Evolutionary conservation across 1,140 invertebrate species (phyloP).

Genomic region (Macrosteles quadrilineatus): DNA sequence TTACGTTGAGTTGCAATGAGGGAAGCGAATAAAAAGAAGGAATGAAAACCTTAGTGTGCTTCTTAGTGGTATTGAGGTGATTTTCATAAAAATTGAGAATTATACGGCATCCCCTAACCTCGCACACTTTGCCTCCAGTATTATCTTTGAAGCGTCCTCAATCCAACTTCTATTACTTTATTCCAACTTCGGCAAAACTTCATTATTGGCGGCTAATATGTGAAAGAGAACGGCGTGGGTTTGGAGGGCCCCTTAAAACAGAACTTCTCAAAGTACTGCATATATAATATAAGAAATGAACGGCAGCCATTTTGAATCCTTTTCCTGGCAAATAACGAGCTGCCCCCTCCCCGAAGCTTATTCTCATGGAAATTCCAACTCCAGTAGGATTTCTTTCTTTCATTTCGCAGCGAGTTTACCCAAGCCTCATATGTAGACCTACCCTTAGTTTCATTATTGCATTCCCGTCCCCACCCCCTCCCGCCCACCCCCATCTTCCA

Average conservation of each 20-base stretch:
- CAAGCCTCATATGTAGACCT: conserved; percentile 30
- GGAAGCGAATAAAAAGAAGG: no score
- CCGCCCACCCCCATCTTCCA: neutral
- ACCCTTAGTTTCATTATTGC: conserved; percentile 32
- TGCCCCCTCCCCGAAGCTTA: conserved; percentile 15
- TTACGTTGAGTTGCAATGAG: no score
- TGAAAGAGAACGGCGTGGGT: neutral
- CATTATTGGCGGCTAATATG: conserved; percentile 8
- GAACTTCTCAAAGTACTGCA: conserved; percentile 9
- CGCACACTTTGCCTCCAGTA: no score
- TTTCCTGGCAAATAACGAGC: conserved; percentile 29
- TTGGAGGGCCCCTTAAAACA: conserved; percentile 17
- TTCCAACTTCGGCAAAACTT: neutral
- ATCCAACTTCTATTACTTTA: conserved; percentile 11
- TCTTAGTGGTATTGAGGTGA: no score
- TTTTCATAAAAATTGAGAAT: no score
- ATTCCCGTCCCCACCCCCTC: conserved; percentile 2
- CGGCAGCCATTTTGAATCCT: conserved; percentile 29
- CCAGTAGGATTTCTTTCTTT: conserved; percentile 32
- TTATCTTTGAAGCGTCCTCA: no score
- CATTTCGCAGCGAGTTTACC: conserved; percentile 28
- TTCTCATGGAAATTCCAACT: conserved; percentile 29
- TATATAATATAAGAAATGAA: conserved; percentile 30
- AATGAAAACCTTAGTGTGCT: no score
- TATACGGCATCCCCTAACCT: no score